phyloP scores from a whole-genome alignment of 1,140 invertebrate species.

The Trichomalopsis sarcophagae region DNA sequence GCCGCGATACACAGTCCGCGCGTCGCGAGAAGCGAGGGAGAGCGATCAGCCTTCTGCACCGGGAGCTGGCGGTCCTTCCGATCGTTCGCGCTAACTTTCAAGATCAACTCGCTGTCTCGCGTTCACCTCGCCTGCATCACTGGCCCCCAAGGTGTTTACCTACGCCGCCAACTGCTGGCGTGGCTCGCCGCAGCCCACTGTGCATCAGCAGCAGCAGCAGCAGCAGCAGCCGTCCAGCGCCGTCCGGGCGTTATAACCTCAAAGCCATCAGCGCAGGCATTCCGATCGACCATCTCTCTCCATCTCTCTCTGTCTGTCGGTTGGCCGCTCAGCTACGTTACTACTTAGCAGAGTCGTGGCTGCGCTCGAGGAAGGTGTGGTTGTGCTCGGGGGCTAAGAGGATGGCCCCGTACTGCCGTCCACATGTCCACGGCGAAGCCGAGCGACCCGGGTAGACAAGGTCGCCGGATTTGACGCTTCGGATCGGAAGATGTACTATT shows the following conservation, averaged over 20 bases:
- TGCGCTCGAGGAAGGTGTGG: background rate
- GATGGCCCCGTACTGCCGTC: conserved; percentile 33
- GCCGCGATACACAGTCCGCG: conserved; percentile 6
- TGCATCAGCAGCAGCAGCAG: background rate
- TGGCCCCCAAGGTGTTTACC: background rate
- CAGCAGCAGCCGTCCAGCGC: conserved; percentile 4
- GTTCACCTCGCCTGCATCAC: background rate
- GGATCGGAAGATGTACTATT: background rate
- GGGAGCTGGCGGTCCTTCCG: background rate
- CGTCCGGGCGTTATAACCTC: conserved; percentile 41
- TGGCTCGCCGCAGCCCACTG: background rate
- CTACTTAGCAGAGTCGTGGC: background rate
- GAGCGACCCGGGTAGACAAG: conserved; percentile 21
- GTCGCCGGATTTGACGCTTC: background rate
- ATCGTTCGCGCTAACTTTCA: too few species aligned
- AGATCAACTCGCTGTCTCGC: too few species aligned
- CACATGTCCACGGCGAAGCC: conserved; percentile 38
- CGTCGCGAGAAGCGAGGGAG: background rate
- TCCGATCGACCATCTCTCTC: background rate
- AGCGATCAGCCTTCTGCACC: background rate
- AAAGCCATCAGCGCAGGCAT: conserved; percentile 2
- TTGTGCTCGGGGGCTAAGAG: background rate
- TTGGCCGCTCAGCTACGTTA: too few species aligned
- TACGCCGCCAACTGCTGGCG: conserved; percentile 11
- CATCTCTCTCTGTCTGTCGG: too few species aligned